Evolutionary conservation across 2,888 invertebrate genomes (phyloP).

Genomic region (Iselma pallidipennis): DNA sequence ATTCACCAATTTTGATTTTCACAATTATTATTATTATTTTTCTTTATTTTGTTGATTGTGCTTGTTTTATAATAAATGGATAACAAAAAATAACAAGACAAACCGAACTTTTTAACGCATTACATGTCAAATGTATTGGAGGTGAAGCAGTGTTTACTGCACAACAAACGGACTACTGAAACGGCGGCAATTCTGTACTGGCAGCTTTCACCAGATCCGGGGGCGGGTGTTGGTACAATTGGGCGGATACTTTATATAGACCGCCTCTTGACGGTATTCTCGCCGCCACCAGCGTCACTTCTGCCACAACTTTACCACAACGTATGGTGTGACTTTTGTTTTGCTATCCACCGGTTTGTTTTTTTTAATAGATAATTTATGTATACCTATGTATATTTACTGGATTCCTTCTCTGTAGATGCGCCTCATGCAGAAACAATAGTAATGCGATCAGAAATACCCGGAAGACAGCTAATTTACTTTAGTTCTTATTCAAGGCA

Average conservation of each 20-base stretch:
- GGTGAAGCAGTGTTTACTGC: constrained; percentile 9
- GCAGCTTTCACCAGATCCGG: constrained; percentile 32
- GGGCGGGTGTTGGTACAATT: constrained; percentile 37
- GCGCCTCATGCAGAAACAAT: too few species aligned
- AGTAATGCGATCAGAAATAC: too few species aligned
- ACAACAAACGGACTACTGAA: constrained; percentile 26
- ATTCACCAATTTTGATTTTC: not conserved
- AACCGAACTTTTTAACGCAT: constrained; percentile 21
- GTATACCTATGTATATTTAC: not conserved
- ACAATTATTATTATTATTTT: not conserved
- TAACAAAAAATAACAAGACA: constrained; percentile 29
- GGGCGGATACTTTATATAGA: constrained; percentile 13
- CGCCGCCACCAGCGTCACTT: constrained; percentile 14
- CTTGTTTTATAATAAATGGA: not conserved
- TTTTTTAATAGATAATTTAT: too few species aligned
- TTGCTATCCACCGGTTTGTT: too few species aligned
- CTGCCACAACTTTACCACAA: constrained; percentile 30
- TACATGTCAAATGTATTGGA: constrained; percentile 21
- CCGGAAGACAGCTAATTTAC: not conserved
- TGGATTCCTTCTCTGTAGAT: too few species aligned
- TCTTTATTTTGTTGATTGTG: not conserved
- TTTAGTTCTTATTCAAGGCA: not conserved
- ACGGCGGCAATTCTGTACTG: constrained; percentile 10
- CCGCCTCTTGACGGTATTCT: not conserved
- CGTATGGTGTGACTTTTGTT: not conserved